Percentiles rank a stretch among this genome's conserved stretches.
Conservation (phyloP, 2,113 vertebrate species). For the Xiphophorus couchianus region DNA sequence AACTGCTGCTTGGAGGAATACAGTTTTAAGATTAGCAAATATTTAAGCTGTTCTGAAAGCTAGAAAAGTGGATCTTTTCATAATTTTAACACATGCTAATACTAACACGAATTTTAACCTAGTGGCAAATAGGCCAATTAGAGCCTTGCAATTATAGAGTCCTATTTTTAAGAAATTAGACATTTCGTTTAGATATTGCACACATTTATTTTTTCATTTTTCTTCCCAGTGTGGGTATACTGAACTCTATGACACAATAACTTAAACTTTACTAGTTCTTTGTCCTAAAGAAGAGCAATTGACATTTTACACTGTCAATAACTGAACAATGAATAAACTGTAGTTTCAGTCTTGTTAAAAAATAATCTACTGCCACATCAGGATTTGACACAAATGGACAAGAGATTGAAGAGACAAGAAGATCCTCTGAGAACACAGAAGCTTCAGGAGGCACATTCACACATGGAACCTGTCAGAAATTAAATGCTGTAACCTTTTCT, state of each 20-base stretch:
- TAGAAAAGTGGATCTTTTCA: background rate
- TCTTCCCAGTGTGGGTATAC: conserved; percentile 11
- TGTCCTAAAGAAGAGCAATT: background rate
- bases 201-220: background rate
- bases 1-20: background rate
- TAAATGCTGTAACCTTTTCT: conserved; percentile 39
- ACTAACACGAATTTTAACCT: background rate
- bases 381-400: conserved; percentile 27
- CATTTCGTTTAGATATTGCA: background rate
- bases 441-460: conserved; percentile 5
- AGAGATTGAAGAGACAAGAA: conserved; percentile 34
- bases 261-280: background rate
- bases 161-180: background rate
- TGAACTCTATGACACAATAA: conserved; percentile 31
- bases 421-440: conserved; percentile 26
- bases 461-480: conserved; percentile 22
- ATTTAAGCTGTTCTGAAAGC: background rate
- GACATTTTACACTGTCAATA: background rate
- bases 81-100: background rate
- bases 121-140: background rate
- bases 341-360: background rate
- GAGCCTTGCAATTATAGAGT: background rate
- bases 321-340: background rate
- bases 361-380: background rate
- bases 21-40: background rate